Evolutionary conservation across 2,113 vertebrate species (phyloP).

Genomic region (Indri indri): DNA sequence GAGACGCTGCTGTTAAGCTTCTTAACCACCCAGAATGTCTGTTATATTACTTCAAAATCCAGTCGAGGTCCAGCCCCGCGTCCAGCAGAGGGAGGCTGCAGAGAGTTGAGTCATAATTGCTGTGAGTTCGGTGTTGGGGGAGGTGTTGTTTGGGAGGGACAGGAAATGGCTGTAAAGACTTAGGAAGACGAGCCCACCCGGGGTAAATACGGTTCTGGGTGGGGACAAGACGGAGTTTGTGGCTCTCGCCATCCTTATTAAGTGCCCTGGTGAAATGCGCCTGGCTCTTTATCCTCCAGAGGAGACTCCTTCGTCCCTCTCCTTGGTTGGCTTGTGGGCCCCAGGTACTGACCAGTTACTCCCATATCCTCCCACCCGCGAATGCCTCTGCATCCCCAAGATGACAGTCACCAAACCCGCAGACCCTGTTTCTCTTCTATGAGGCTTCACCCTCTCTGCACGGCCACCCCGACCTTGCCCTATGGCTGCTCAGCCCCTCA

Average conservation of each 20-base stretch:
- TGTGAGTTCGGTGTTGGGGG: not conserved
- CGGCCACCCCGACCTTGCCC: accelerated
- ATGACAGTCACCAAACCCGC: accelerated
- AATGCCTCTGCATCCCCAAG: too few species aligned
- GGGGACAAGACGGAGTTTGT: not conserved
- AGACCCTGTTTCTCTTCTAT: not conserved
- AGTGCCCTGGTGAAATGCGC: not conserved
- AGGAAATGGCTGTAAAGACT: not conserved
- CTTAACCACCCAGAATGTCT: not conserved
- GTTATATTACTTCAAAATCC: not conserved
- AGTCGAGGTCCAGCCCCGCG: not conserved
- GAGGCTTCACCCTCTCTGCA: accelerated
- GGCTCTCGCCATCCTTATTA: not conserved
- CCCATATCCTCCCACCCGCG: not conserved
- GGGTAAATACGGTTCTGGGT: accelerated
- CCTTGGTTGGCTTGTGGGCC: not conserved
- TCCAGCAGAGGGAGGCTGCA: not conserved
- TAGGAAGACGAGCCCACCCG: not conserved
- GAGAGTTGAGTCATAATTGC: too few species aligned
- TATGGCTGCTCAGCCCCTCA: not conserved
- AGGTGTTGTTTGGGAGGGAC: not conserved
- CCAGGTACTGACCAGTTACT: not conserved
- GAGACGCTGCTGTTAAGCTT: not conserved
- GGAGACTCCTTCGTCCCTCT: not conserved
- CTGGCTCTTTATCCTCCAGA: too few species aligned